Evolutionary conservation across 1,140 invertebrate genomes (phyloP).

Genomic region (Zaprionus africanus): DNA sequence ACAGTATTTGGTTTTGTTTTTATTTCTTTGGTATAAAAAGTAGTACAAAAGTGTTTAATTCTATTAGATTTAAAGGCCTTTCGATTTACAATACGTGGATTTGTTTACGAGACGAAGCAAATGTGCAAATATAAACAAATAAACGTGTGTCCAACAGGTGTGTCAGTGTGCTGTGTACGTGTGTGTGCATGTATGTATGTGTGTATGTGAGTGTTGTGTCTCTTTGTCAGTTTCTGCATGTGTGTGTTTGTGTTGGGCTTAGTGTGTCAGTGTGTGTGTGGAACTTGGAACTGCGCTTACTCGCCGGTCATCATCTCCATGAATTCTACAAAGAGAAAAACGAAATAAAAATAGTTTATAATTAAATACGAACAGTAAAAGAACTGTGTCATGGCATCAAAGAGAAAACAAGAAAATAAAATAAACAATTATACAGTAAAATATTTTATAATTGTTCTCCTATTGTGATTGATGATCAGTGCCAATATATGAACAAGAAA

Average conservation of each 20-base stretch:
- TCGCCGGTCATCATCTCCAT: constrained; percentile 84
- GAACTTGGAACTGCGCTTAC: constrained; percentile 62
- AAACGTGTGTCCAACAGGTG: constrained; percentile 67
- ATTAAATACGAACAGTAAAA: constrained; percentile 23
- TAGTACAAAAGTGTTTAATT: constrained; percentile 72
- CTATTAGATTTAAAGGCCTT: constrained; percentile 57
- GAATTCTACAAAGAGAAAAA: constrained; percentile 74
- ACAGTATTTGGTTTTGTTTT: constrained; percentile 55
- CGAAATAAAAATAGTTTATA: constrained; percentile 23
- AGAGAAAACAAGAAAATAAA: background rate
- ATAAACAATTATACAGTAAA: background rate
- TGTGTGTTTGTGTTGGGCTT: constrained; percentile 5
- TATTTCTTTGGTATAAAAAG: constrained; percentile 61
- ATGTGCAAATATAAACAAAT: constrained; percentile 73
- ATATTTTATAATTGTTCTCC: background rate
- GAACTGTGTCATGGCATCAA: background rate
- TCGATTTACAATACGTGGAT: constrained; percentile 69
- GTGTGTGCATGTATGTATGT: constrained; percentile 11
- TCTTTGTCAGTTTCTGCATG: constrained; percentile 9
- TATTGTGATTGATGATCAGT: background rate
- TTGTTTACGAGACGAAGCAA: constrained; percentile 76
- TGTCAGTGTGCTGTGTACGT: constrained; percentile 34
- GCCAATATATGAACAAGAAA: background rate
- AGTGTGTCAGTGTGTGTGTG: constrained; percentile 14
- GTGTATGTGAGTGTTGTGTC: constrained; percentile 24